These are phyloP conservation scores for Catharus ustulatus DNA, from an alignment of 2,797 vertebrate species.

Conservation along the genomic window DNA sequence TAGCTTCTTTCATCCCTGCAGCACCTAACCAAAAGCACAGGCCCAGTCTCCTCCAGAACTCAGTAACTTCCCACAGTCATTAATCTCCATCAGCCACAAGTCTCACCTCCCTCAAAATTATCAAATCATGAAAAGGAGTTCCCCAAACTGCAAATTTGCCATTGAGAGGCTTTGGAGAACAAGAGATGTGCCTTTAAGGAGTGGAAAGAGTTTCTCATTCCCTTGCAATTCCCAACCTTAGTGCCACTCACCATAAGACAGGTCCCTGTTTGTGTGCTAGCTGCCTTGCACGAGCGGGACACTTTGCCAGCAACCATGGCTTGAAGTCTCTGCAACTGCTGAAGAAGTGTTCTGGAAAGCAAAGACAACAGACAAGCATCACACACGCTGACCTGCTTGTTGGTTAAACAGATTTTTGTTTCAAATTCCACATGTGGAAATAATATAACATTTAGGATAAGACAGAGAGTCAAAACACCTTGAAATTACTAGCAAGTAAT, in stretches of 20 bases:
- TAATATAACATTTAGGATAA: not conserved
- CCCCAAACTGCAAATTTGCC: not conserved
- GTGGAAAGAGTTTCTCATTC: not conserved
- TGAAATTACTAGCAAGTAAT: not conserved
- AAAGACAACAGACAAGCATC: not conserved
- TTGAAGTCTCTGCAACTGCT: conserved; percentile 96
- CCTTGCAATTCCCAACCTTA: not conserved
- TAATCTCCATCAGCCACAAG: not conserved
- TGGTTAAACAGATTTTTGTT: not conserved
- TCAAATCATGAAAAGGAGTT: not conserved
- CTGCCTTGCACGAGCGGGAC: conserved; percentile 88
- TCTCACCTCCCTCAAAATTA: not conserved
- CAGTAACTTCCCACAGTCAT: not conserved
- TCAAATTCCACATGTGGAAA: not conserved
- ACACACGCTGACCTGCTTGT: not conserved
- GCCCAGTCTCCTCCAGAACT: not conserved
- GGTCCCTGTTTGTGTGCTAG: conserved; percentile 93
- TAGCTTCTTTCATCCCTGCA: not conserved
- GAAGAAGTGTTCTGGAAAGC: conserved; percentile 88
- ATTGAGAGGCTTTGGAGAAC: not conserved
- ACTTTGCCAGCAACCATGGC: conserved; percentile 90
- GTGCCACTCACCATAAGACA: conserved; percentile 91
- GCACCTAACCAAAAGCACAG: not conserved
- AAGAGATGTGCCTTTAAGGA: not conserved
- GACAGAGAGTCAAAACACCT: too few relatives aligned